A percentile compares a stretch with the other conserved stretches of the same genome.
These are phyloP conservation scores for Prinia subflava DNA, from an alignment of 2,113 vertebrate species.

Conservation along the genomic window DNA sequence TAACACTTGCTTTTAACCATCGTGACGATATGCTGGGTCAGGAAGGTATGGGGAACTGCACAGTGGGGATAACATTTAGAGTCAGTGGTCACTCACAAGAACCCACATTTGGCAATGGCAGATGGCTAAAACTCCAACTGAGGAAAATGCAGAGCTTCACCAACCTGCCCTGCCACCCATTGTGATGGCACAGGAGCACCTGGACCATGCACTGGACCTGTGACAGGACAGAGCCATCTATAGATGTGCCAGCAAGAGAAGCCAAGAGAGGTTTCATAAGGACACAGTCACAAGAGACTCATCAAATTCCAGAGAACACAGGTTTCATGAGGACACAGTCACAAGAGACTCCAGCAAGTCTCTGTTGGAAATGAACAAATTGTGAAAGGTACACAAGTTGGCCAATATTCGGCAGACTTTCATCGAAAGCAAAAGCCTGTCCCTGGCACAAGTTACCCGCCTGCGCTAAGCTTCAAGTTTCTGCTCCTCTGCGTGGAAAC, in stretches of 20 bases:
- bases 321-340: conserved; percentile 25
- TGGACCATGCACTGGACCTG: neutral
- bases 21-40: fast-evolving
- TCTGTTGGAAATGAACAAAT: neutral
- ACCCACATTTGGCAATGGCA: neutral
- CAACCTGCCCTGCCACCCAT: fast-evolving
- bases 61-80: fast-evolving
- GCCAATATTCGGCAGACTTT: conserved; percentile 36
- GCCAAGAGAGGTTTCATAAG: conserved; percentile 21
- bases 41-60: neutral
- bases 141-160: neutral
- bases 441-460: neutral
- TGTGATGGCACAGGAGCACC: fast-evolving
- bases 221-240: neutral
- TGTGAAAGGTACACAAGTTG: neutral
- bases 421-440: conserved; percentile 54
- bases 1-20: neutral
- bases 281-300: neutral
- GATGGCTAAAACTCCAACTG: neutral
- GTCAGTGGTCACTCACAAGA: fast-evolving
- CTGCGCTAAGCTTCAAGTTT: neutral
- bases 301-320: neutral
- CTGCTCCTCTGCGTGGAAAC: neutral
- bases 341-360: neutral
- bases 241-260: neutral